Evolutionary conservation across 2,113 vertebrate species (phyloP).

Genomic region (Phyllostomus hastatus): DNA sequence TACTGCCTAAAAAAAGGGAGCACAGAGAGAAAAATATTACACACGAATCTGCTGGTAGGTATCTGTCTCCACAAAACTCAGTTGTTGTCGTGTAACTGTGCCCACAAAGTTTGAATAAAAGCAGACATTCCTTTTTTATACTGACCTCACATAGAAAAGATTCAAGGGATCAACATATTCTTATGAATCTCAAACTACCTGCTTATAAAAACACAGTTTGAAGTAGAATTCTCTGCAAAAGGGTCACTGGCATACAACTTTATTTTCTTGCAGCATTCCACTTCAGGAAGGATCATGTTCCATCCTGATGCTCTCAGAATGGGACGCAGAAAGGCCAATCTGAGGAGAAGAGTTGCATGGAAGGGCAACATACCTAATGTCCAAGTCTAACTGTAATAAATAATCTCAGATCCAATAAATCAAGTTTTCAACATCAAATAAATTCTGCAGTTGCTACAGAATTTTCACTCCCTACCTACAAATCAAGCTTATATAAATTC

Average conservation of each 20-base stretch:
- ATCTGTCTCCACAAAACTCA: slow-evolving; percentile 20
- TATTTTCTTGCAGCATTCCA: neutral
- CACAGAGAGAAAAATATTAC: neutral
- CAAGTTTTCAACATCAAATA: neutral
- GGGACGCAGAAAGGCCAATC: neutral
- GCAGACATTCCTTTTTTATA: neutral
- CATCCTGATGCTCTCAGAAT: neutral
- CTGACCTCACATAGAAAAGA: neutral
- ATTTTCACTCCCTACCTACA: neutral
- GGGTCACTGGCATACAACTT: neutral
- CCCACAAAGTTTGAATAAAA: neutral
- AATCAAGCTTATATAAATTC: neutral
- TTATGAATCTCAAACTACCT: neutral
- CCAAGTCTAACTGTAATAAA: neutral
- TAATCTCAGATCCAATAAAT: neutral
- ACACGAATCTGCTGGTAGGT: neutral
- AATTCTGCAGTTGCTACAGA: neutral
- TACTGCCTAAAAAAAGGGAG: neutral
- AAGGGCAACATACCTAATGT: neutral
- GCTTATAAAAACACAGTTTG: neutral
- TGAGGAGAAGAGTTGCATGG: neutral
- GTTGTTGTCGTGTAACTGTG: neutral
- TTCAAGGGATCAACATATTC: neutral
- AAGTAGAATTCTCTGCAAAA: neutral
- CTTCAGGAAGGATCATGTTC: neutral